Evolutionary conservation across 2,113 vertebrate genomes (phyloP), one percentile per base, ranked within the genome.

Genomic region (Anguilla japonica): DNA sequence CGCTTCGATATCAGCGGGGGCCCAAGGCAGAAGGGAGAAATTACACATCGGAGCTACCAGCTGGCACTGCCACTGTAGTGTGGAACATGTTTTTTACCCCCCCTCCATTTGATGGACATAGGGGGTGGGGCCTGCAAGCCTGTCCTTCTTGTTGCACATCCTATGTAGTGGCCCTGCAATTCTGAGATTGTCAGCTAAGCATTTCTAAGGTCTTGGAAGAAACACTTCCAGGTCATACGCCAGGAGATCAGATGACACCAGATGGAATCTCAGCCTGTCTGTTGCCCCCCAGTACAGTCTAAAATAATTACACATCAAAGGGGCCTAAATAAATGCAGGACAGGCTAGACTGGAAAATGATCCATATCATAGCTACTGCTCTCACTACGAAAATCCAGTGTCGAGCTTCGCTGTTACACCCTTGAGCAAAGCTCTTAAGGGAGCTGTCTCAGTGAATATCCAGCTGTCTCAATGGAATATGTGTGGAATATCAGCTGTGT

Each of bases 81-180:
- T 63, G 20, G 84, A 90, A 89, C 84, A 83, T 90, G 88, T 20
- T 41, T 80, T 79, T 79, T 34, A 34, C 34, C 34, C 11, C 34
- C 29, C 6, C 15, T 90, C 87, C 89, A 91, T 89, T 92, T 57
- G 75, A 86, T 83, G 75, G 87, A 88, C 82, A 86, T 85, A 90
- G 90, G 89, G 91, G 89, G 90, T 86, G 80, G 89, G 82, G 84
- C 0, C 89, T 78, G 29, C 60, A 13, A 83, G 87, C 83, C 87
- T 86, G 82, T 78, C 83, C 85, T 88, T 91, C 50, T 26, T 89
- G 87, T 87, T 87, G 86, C 89, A 91, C 63, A 90, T 88, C 88
- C 88, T 91, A 88, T 92, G 91, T 34, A 91, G 87, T 87, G 89
- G 85, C 83, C 88, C 90, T 93, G 87, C 92, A 91, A 94, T 93